These are phyloP conservation scores for Apamea monoglypha DNA, from an alignment of 2,888 invertebrate species.

Conservation along the genomic window DNA sequence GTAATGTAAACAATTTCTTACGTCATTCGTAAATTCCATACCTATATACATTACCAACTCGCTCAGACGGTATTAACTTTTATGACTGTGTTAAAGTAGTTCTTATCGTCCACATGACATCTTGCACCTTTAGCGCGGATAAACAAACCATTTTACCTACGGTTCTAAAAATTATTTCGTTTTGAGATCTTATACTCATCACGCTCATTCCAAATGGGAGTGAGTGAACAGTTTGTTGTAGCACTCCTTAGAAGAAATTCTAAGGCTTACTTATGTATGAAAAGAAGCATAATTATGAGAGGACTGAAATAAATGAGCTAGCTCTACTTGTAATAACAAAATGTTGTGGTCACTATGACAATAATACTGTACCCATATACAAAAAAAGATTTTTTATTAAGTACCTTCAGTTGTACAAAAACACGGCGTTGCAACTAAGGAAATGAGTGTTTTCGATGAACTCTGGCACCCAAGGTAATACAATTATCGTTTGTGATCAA, in stretches of 20 bases:
- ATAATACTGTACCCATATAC: background rate
- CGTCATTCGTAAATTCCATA: conserved; percentile 39
- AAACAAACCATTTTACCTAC: conserved; percentile 43
- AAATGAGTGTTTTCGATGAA: too few species aligned
- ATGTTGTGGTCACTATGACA: background rate
- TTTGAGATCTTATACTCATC: background rate
- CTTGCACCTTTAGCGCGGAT: conserved; percentile 22
- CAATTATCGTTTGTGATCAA: background rate
- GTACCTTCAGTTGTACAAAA: too few species aligned
- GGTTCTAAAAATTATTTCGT: conserved; percentile 10
- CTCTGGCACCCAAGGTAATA: too few species aligned
- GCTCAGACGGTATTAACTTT: conserved; percentile 39
- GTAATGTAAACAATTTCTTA: conserved; percentile 38
- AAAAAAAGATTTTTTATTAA: background rate
- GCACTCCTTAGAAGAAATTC: background rate
- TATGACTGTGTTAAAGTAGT: conserved; percentile 16
- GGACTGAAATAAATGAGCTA: background rate
- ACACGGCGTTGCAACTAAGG: too few species aligned
- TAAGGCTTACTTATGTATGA: background rate
- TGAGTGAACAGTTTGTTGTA: background rate
- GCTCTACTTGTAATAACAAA: background rate
- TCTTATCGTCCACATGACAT: conserved; percentile 44
- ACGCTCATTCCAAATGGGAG: background rate
- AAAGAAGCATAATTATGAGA: background rate
- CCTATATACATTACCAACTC: conserved; percentile 7